A percentile compares a stretch with the other conserved stretches of the same genome.
These are phyloP conservation scores for Fregetta grallaria DNA, from an alignment of 2,113 vertebrate genomes.

Conservation along the genomic window DNA sequence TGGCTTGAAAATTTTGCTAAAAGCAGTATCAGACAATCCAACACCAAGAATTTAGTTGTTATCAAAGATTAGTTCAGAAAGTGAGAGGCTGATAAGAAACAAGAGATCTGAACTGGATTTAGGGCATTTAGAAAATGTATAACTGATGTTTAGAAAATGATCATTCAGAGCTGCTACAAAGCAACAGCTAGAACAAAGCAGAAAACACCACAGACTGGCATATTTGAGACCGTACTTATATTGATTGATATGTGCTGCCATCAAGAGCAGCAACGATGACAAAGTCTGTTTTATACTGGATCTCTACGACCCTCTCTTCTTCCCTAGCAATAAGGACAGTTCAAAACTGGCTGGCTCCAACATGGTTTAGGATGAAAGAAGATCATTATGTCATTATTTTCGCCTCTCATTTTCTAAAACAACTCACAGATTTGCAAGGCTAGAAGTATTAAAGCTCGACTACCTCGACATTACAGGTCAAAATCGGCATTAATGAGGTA, in stretches of 20 bases:
- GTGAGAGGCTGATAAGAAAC: background rate
- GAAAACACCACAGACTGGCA: background rate
- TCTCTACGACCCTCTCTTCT: background rate
- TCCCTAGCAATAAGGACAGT: background rate
- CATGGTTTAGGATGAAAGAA: background rate
- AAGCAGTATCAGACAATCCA: background rate
- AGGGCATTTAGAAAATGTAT: background rate
- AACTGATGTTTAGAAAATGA: background rate
- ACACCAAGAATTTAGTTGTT: background rate
- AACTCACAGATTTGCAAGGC: background rate
- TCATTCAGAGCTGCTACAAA: background rate
- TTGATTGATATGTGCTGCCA: background rate
- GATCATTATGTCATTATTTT: background rate
- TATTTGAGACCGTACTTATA: background rate
- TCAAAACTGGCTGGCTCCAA: background rate
- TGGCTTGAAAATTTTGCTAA: background rate
- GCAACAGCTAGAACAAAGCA: background rate
- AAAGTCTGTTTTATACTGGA: background rate
- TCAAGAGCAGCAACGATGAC: background rate
- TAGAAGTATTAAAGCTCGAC: background rate
- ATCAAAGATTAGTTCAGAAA: background rate
- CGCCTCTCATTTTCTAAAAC: background rate
- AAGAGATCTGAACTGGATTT: background rate
- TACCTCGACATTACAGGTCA: background rate
- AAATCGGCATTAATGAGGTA: background rate